phyloP scores from a whole-genome alignment of 2,888 invertebrate genomes.

The Drosophila antonietae region DNA sequence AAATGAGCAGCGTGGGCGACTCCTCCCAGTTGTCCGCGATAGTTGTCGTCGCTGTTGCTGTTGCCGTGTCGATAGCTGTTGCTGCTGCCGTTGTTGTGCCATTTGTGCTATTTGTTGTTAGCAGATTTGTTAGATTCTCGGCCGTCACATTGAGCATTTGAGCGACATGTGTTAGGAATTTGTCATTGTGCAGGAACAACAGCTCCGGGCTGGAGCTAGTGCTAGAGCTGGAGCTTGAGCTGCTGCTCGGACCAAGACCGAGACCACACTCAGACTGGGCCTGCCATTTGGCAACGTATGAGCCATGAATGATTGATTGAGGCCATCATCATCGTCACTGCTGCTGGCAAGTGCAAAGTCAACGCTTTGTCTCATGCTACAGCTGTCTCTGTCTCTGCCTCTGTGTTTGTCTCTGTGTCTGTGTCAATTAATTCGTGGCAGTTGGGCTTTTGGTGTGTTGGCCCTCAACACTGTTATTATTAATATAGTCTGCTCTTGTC shows the following conservation, averaged over 20 bases:
- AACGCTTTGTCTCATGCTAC: constrained; percentile 63
- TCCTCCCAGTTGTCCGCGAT: constrained; percentile 35
- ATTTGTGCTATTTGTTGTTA: constrained; percentile 48
- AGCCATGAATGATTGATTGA: constrained; percentile 76
- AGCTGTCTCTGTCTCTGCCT: constrained; percentile 11
- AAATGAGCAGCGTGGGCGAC: constrained; percentile 71
- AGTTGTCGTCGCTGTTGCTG: constrained; percentile 2
- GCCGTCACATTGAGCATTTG: constrained; percentile 81
- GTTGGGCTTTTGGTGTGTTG: constrained; percentile 35
- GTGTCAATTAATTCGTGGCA: constrained; percentile 68
- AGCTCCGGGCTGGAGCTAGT: constrained; percentile 57
- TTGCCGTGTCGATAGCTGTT: background rate
- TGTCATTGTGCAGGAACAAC: constrained; percentile 77
- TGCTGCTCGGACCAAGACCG: constrained; percentile 7
- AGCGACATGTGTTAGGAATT: constrained; percentile 81
- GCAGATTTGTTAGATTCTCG: constrained; percentile 79
- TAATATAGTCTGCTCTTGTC: constrained; percentile 54
- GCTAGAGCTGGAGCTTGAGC: constrained; percentile 22
- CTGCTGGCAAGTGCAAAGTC: constrained; percentile 51
- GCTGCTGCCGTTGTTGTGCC: constrained; percentile 27
- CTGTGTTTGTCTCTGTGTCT: background rate
- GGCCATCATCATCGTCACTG: constrained; percentile 63
- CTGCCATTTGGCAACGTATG: constrained; percentile 58
- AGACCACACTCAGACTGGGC: background rate
- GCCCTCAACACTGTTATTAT: constrained; percentile 63